These are phyloP conservation scores for Scelioninae gen. 2 DNA, from an alignment of 2,888 invertebrate genomes.

Conservation along the genomic window DNA sequence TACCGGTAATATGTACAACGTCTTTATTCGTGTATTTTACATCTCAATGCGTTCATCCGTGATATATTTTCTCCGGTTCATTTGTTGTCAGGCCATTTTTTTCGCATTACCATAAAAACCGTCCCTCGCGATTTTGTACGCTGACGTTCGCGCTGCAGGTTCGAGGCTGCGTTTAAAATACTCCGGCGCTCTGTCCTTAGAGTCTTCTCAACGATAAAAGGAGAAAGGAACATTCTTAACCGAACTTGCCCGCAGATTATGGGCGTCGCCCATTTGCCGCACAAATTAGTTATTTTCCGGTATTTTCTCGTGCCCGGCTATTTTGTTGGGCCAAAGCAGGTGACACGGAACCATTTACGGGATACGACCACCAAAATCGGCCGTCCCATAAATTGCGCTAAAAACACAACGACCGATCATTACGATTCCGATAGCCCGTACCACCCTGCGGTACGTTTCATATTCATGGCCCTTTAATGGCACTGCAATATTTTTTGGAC, in stretches of 20 bases:
- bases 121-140: too few species aligned
- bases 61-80: too few species aligned
- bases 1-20: too few species aligned
- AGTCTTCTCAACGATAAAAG: conserved; percentile 60
- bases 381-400: conserved; percentile 53
- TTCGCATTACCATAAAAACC: too few species aligned
- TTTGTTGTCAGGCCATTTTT: too few species aligned
- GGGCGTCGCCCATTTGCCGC: conserved; percentile 64
- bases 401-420: conserved; percentile 15
- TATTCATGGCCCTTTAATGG: conserved; percentile 26
- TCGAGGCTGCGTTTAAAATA: conserved; percentile 32
- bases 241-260: conserved; percentile 58
- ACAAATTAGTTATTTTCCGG: conserved; percentile 68
- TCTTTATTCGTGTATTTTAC: too few species aligned
- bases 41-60: too few species aligned
- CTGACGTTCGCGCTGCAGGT: too few species aligned
- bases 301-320: conserved; percentile 62
- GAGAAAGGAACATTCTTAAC: conserved; percentile 56
- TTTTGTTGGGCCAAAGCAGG: conserved; percentile 60
- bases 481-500: neutral
- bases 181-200: conserved; percentile 35
- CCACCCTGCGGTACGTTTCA: conserved; percentile 8
- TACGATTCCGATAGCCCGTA: conserved; percentile 7
- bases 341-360: conserved; percentile 56
- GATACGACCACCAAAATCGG: conserved; percentile 65